Evolutionary conservation across 2,113 vertebrate species (phyloP).

Genomic region (Anarhynchus alexandrinus): DNA sequence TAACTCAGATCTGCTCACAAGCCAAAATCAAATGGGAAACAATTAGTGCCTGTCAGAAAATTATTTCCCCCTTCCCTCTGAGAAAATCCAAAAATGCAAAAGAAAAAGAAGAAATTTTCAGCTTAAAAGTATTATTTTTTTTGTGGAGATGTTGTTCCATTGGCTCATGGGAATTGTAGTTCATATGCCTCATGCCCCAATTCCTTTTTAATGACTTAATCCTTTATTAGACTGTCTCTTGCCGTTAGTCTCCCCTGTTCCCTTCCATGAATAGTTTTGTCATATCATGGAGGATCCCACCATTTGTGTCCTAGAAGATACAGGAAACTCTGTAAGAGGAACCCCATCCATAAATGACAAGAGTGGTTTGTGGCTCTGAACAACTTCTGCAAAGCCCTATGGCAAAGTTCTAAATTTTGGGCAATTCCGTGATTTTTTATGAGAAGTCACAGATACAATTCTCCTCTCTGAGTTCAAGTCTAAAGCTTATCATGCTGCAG

Average conservation of each 20-base stretch:
- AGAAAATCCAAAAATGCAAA: slow-evolving; percentile 49
- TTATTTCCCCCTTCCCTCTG: neutral
- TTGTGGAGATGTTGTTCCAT: neutral
- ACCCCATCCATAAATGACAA: neutral
- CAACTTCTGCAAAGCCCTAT: neutral
- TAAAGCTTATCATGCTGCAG: neutral
- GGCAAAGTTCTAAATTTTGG: neutral
- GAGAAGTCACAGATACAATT: neutral
- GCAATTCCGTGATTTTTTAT: neutral
- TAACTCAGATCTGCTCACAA: slow-evolving; percentile 41
- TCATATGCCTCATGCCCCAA: neutral
- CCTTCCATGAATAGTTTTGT: neutral
- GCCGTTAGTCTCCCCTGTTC: neutral
- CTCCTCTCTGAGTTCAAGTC: neutral
- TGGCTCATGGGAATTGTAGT: slow-evolving; percentile 45
- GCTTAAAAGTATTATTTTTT: slow-evolving; percentile 16
- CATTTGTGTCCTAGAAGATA: neutral
- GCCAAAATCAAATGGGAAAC: slow-evolving; percentile 61
- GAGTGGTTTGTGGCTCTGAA: neutral
- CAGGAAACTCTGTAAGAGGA: neutral
- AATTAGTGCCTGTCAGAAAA: slow-evolving; percentile 61
- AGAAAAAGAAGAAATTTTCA: neutral
- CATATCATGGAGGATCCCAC: neutral
- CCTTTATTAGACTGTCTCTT: neutral
- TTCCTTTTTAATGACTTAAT: neutral